Conservation (phyloP, 2,888 invertebrate genomes). For the Eurytoma californica region DNA sequence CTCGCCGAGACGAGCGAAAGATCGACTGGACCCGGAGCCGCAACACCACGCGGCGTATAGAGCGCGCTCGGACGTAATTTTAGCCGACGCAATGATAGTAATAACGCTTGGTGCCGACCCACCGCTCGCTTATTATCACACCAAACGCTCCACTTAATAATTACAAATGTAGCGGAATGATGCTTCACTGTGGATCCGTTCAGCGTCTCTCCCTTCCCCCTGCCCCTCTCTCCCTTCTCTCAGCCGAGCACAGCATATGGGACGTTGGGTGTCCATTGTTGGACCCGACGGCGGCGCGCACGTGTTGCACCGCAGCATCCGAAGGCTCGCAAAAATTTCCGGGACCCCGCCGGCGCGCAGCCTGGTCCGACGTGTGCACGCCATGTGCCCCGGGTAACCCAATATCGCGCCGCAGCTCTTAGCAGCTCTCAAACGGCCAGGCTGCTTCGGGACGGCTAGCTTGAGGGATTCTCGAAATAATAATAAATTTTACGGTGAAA, state of each 20-base stretch:
- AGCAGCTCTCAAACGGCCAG: too few species aligned
- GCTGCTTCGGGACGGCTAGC: too few species aligned
- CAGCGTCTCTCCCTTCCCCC: not conserved
- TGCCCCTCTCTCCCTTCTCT: not conserved
- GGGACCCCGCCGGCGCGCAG: not conserved
- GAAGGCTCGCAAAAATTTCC: conserved; percentile 21
- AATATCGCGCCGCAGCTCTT: conserved; percentile 2
- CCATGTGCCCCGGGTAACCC: not conserved
- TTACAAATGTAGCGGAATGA: conserved; percentile 42
- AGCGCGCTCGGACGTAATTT: conserved; percentile 47
- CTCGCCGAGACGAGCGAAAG: not conserved
- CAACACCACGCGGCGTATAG: not conserved
- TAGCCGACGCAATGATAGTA: conserved; percentile 48
- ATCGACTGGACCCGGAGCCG: not conserved
- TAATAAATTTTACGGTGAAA: too few species aligned
- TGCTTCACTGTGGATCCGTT: not conserved
- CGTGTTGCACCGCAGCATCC: conserved; percentile 19
- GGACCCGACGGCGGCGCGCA: conserved; percentile 9
- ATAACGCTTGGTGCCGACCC: conserved; percentile 29
- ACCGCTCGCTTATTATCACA: conserved; percentile 50
- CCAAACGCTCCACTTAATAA: conserved; percentile 49
- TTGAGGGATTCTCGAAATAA: too few species aligned
- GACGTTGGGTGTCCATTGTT: conserved; percentile 12
- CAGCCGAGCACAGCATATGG: conserved; percentile 19
- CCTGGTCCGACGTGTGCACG: not conserved